These are phyloP conservation scores for Arenicola marina DNA, from an alignment of 2,888 invertebrate species.

Conservation along the genomic window DNA sequence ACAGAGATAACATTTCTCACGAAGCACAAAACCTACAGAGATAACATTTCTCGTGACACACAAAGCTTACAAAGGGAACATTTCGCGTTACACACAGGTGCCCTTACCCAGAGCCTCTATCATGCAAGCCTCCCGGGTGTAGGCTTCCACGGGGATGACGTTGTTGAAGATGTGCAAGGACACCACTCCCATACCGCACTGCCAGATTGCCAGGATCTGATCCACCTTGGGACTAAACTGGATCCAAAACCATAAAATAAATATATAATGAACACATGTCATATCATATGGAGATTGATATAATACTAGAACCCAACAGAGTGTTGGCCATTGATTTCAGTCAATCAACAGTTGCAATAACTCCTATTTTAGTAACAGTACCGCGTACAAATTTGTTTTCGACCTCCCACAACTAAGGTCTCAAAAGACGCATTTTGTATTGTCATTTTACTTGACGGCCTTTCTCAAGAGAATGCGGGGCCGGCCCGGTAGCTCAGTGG, in stretches of 20 bases:
- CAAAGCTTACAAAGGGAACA: neutral
- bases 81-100: neutral
- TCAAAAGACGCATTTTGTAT: no score
- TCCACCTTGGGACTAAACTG: slow-evolving; percentile 68
- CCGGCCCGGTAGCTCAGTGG: no score
- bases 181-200: slow-evolving; percentile 79
- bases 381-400: no score
- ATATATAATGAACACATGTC: neutral
- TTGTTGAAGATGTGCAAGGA: slow-evolving; percentile 91
- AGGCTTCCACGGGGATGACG: slow-evolving; percentile 87
- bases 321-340: no score
- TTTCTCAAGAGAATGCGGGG: no score
- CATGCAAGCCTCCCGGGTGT: slow-evolving; percentile 91
- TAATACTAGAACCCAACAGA: no score
- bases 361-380: no score
- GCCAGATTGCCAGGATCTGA: slow-evolving; percentile 87
- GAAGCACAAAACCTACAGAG: neutral
- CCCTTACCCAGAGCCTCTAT: slow-evolving; percentile 78
- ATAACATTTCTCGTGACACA: neutral
- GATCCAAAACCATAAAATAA: neutral
- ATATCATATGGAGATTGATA: neutral
- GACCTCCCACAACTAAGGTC: no score
- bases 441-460: no score
- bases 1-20: neutral
- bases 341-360: no score